phyloP scores from a whole-genome alignment of 1,140 invertebrate genomes.

The Bombus sylvicola region DNA sequence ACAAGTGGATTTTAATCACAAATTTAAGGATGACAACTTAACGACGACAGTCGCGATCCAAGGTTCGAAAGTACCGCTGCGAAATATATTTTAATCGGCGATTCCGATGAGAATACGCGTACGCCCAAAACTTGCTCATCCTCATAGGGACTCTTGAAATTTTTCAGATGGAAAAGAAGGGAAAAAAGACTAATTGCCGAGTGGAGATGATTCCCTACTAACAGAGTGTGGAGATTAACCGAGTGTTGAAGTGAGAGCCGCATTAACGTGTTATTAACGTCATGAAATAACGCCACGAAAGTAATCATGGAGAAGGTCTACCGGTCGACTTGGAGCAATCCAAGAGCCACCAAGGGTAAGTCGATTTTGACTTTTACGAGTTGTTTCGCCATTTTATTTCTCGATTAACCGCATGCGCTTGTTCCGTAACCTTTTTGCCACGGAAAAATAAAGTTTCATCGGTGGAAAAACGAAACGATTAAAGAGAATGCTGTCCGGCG shows the following conservation, averaged over 20 bases:
- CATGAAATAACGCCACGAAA: slow-evolving; percentile 44
- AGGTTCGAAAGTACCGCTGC: too few species aligned
- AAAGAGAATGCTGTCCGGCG: not conserved
- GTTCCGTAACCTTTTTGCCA: not conserved
- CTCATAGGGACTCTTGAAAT: slow-evolving; percentile 7
- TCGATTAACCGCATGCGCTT: slow-evolving; percentile 1
- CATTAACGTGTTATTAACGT: slow-evolving; percentile 60
- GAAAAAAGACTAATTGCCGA: slow-evolving; percentile 2
- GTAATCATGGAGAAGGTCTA: slow-evolving; percentile 42
- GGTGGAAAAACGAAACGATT: too few species aligned
- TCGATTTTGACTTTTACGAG: slow-evolving; percentile 8
- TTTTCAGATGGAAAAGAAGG: slow-evolving; percentile 26
- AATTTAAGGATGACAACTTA: too few species aligned
- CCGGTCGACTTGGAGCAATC: slow-evolving; percentile 21
- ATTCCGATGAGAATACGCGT: not conserved
- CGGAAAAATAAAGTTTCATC: too few species aligned
- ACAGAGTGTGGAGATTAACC: slow-evolving; percentile 57
- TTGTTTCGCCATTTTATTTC: not conserved
- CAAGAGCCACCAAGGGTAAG: slow-evolving; percentile 41
- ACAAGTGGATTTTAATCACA: too few species aligned
- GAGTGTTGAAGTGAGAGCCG: slow-evolving; percentile 45
- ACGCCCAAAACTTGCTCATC: too few species aligned
- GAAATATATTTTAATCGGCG: not conserved
- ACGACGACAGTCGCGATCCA: too few species aligned
- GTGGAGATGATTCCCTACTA: slow-evolving; percentile 55